phyloP scores from a whole-genome alignment of 2,888 invertebrate species.

The Sacculina carcini region DNA sequence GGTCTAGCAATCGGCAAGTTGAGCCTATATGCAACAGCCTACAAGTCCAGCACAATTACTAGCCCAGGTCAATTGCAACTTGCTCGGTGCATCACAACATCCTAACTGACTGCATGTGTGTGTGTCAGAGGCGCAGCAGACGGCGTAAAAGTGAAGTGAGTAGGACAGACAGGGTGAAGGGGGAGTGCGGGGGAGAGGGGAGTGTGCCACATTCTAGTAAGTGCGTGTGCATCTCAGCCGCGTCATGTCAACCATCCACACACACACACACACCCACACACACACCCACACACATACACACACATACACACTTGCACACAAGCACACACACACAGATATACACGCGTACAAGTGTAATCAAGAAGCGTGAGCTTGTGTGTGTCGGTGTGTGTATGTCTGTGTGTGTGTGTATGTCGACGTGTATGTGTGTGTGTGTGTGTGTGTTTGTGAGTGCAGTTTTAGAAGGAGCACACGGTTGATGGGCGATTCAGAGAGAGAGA shows the following conservation, averaged over 20 bases:
- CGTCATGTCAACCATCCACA: constrained; percentile 8
- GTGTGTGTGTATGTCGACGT: neutral
- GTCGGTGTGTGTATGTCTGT: neutral
- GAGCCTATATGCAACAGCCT: too few relatives aligned
- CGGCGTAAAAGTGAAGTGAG: neutral
- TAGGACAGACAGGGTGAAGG: neutral
- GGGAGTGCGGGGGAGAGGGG: neutral
- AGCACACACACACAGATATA: too few relatives aligned
- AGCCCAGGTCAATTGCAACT: neutral
- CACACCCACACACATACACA: too few relatives aligned
- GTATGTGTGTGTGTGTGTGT: neutral
- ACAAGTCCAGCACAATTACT: too few relatives aligned
- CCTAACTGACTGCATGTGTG: neutral
- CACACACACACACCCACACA: too few relatives aligned
- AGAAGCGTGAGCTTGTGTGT: too few relatives aligned
- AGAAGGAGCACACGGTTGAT: too few relatives aligned
- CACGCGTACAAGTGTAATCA: too few relatives aligned
- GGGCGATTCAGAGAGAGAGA: neutral
- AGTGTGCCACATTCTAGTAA: neutral
- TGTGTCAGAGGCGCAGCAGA: neutral
- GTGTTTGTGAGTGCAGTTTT: neutral
- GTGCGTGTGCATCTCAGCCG: constrained; percentile 7
- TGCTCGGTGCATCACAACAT: neutral
- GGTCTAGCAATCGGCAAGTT: too few relatives aligned
- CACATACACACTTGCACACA: too few relatives aligned